phyloP scores from a whole-genome alignment of 1,140 invertebrate genomes.

The Scaptomyza montana region DNA sequence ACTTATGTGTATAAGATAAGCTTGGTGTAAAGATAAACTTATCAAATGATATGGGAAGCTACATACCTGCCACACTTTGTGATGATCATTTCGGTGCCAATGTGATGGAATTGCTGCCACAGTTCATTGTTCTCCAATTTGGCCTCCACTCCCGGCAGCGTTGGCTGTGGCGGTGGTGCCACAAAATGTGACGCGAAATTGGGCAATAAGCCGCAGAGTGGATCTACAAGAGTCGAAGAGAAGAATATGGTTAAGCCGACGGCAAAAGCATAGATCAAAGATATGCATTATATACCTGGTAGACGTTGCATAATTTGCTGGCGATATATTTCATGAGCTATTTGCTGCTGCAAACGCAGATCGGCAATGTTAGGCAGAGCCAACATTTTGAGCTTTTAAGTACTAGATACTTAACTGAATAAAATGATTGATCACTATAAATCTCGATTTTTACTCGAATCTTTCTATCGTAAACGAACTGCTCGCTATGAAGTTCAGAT shows the following conservation, averaged over 20 bases:
- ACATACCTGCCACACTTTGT: conserved; percentile 98
- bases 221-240: conserved; percentile 57
- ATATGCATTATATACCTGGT: conserved; percentile 66
- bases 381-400: conserved; percentile 55
- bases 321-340: conserved; percentile 82
- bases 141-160: conserved; percentile 83
- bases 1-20: conserved; percentile 44
- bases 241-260: conserved; percentile 43
- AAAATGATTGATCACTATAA: conserved; percentile 10
- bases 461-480: conserved; percentile 41
- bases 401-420: neutral
- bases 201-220: conserved; percentile 72
- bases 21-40: conserved; percentile 31
- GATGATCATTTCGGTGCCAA: conserved; percentile 99
- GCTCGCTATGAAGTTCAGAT: conserved; percentile 60
- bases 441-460: neutral
- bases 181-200: conserved; percentile 62
- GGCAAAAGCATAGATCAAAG: conserved; percentile 39
- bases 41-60: conserved; percentile 20
- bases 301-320: conserved; percentile 83
- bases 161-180: conserved; percentile 64
- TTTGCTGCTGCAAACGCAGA: conserved; percentile 81
- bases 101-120: conserved; percentile 97
- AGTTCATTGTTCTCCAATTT: conserved; percentile 94
- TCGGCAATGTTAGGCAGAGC: conserved; percentile 79